Base-by-base conservation (phyloP, 2,797 vertebrate genomes). In the Paedocypris micromegethes region DNA sequence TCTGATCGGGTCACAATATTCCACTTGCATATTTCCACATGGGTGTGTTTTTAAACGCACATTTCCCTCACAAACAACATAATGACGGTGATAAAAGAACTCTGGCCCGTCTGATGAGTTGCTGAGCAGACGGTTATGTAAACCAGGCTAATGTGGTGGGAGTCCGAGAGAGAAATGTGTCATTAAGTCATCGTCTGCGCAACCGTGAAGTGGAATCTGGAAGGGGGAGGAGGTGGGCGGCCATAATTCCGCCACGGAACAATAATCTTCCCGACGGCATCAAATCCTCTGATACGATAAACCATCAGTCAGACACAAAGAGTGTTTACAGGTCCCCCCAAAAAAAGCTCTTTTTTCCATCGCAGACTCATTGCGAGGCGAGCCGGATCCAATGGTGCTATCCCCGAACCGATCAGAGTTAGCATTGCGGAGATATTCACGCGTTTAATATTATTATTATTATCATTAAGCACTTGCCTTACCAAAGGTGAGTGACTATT, bases 41-140 rank as follows among this genome's bases (percentile, higher is more conserved):
- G 23, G 23, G 23, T 23, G 23, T 23, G 23, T 23, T 23, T 23
- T 23, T 23, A 23, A 23, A 23, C 23, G 23, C 23, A 23, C 23
- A 23, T 23, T 23, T 23, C 23, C 23, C 23, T 23, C 23, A 23
- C 23, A 23, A 23, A 23, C 23, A 23, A 23, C 23, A 23, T 23
- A 23, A 23, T 23, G 23, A 23, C 23, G 23, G 23, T 23, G 23
- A 23, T 23, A 23, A 23, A 23, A 40, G 8, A 66, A 49, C 39
- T 58, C 50, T 8, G 9, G 52, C 47, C 61, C 52, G 72, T 61
- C 62, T 66, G 9, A n/a, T 8, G 41, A 54, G 38, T 53, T 51
- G 58, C 48, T 49, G 38, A 64, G 59, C 57, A 52, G 48, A 8
- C 9, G 23, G 53, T 73, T 76, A 72, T 41, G 8, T 62, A 76